Percentiles rank a stretch among this genome's conserved stretches.
Evolutionary conservation across 2,888 invertebrate species (phyloP).

Genomic region (Diaperis boleti): DNA sequence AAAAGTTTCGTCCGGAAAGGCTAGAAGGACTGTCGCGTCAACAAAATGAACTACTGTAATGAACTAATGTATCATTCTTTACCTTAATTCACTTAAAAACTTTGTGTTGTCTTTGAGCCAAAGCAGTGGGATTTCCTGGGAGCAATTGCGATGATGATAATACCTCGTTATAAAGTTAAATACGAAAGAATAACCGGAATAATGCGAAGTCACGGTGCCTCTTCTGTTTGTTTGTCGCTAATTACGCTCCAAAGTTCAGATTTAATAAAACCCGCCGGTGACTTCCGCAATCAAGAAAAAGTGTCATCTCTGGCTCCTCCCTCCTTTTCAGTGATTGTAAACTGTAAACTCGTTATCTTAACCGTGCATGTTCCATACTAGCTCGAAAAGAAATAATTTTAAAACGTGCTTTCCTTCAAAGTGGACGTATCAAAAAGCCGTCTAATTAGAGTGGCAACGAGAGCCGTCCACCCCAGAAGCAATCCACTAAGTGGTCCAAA

Average conservation of each 20-base stretch:
- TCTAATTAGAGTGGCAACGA: constrained; percentile 1
- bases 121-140: neutral
- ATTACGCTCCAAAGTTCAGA: neutral
- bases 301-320: too few species aligned
- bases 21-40: too few species aligned
- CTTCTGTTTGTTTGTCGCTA: neutral
- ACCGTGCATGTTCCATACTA: too few species aligned
- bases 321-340: too few species aligned
- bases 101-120: neutral
- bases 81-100: neutral
- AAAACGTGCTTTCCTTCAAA: too few species aligned
- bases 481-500: constrained; percentile 14
- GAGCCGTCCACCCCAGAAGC: neutral
- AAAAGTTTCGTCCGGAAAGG: neutral
- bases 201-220: neutral
- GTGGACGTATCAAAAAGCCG: constrained; percentile 6
- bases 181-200: neutral
- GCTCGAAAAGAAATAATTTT: too few species aligned
- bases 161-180: neutral
- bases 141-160: neutral
- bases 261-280: neutral
- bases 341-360: too few species aligned
- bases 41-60: too few species aligned
- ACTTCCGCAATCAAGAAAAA: too few species aligned
- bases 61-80: too few species aligned